Conservation (phyloP, 35 echinoderm and acorn worm species). For the Hemicentrotus pulcherrimus region DNA sequence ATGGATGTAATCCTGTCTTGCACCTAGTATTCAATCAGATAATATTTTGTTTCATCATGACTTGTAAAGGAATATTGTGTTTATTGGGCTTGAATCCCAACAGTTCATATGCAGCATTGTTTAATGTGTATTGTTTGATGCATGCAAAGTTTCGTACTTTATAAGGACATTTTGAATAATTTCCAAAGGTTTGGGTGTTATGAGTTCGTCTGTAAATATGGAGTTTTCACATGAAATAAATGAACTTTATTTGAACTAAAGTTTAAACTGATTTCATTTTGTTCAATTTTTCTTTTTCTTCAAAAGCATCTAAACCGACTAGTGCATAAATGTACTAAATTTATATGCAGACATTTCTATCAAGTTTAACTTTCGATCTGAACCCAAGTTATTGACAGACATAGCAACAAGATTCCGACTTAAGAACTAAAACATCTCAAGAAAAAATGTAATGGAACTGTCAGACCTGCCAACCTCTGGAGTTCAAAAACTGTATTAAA, state of each 20-base stretch:
- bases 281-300: too few species aligned
- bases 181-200: neutral
- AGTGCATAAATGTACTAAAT: too few species aligned
- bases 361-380: too few species aligned
- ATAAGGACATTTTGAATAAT: neutral
- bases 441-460: too few species aligned
- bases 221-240: constrained; percentile 13
- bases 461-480: too few species aligned
- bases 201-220: neutral
- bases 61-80: neutral
- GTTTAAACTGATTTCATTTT: neutral
- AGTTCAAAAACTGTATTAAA: too few species aligned
- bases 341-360: too few species aligned
- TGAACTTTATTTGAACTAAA: constrained; percentile 6
- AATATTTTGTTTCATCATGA: neutral
- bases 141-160: neutral
- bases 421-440: too few species aligned
- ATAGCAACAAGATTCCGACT: too few species aligned
- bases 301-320: too few species aligned
- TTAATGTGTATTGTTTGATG: neutral
- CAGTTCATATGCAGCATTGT: neutral
- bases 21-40: neutral
- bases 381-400: too few species aligned
- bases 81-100: neutral
- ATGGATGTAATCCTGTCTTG: neutral